Base-by-base conservation (phyloP, 1,140 invertebrate genomes). In the Drosophila nikananu region DNA sequence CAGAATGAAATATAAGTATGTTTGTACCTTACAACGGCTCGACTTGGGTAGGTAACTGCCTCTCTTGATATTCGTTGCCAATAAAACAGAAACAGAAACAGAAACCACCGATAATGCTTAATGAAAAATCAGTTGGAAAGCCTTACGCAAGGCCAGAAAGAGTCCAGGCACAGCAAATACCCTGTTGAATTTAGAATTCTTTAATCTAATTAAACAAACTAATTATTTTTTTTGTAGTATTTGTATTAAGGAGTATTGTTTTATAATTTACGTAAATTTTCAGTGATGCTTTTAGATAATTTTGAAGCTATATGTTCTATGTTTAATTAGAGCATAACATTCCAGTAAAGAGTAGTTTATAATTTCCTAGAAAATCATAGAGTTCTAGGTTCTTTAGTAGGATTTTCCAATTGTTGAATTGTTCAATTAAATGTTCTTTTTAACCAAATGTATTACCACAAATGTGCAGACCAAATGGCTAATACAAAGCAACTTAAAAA, bases 1-100 rank as follows among this genome's bases (percentile, higher is more conserved):
- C 71, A 87, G 83, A 87, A 87, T 87, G 79, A 71, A 77, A 77
- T 78, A 60, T 41, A 46, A n/a, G n/a, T 35, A 10, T 23, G 0
- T 37, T 5, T 8, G 19, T 37, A 41, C 55, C 4, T 35, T 32
- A 35, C 32, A 55, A 9, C 48, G 12, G 19, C n/a, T 25, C 15
- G 4, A 27, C 17, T 37, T 46, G 32, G 44, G 35, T 55, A 68
- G 63, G 59, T 57, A 51, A 74, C 35, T 73, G 49, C 23, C 44
- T 46, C 67, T 39, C 48, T 67, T 67, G 32, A 46, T 76, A 32
- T 54, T 60, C 30, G 67, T 72, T 72, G 70, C 70, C 70, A 73
- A 73, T 72, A 73, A 49, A 48, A 51, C 49, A 68, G 23, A 67
- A 71, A 55, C 62, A 70, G 67, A 73, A 71, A 41, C 52, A 19